Evolutionary conservation across 2,113 vertebrate genomes (phyloP), one percentile per base, ranked within the genome.

Genomic region (Silurus meridionalis): DNA sequence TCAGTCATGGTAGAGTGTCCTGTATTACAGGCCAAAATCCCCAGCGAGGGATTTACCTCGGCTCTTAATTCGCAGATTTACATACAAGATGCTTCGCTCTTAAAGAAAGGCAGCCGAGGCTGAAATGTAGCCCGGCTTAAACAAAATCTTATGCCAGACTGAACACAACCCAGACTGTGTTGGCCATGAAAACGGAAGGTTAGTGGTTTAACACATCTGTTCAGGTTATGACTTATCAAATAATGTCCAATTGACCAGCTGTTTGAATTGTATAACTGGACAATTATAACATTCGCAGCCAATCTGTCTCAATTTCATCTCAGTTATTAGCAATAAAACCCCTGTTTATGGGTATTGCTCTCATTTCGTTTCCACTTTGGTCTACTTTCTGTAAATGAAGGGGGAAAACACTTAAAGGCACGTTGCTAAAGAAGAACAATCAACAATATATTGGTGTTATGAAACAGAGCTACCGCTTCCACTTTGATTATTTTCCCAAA

Each of bases 21-120:
- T 61, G 75, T 89, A 83, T 75, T 89, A 80, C 74, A 83, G 88
- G 52, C 74, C 81, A 87, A 87, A 37, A 86, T 81, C 83, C 80
- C 81, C 80, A 86, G 86, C 58, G 69, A 89, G 60, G 81, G 84
- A 87, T 87, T 87, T 83, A 74, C 57, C 50, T 53, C 48, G 53
- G 63, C 81, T 87, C 74, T 85, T 80, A 71, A 87, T 28, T 83
- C 84, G 2, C 50, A 85, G 83, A 83, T 87, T 87, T 83, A 83
- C 80, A 87, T 86, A 28, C 66, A 80, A 81, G 72, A 14, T 23
- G n/a, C 48, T 8, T 53, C 25, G 21, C 77, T 71, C 57, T 64
- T 72, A 79, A 82, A 21, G 81, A 64, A 37, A 86, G n/a, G 57
- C 75, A 81, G 75, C 53, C 17, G 53, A 69, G 60, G 60, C 52